These are phyloP conservation scores for Arctia plantaginis DNA, from an alignment of 2,888 invertebrate genomes.

Conservation along the genomic window DNA sequence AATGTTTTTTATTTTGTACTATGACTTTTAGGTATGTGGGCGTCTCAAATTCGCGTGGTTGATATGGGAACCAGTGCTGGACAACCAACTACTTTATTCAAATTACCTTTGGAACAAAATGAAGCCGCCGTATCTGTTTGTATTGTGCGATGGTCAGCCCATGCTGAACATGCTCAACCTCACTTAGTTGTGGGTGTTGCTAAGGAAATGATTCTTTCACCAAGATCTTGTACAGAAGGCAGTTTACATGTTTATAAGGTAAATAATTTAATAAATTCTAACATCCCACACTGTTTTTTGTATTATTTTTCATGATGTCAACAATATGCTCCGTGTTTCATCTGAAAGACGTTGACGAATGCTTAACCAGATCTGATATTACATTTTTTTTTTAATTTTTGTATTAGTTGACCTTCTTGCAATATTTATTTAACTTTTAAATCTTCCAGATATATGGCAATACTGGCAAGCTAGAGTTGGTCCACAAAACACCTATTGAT, in stretches of 20 bases:
- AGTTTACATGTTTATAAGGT: constrained; percentile 95
- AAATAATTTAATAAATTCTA: constrained; percentile 4
- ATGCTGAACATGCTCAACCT: constrained; percentile 74
- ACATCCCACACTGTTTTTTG: neutral
- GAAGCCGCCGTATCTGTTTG: constrained; percentile 97
- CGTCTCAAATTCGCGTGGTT: constrained; percentile 94
- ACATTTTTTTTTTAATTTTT: neutral
- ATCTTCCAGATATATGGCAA: constrained; percentile 87
- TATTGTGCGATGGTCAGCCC: constrained; percentile 91
- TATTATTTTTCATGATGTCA: constrained; percentile 23
- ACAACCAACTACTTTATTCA: constrained; percentile 91
- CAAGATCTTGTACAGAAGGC: constrained; percentile 93
- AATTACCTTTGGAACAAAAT: constrained; percentile 96
- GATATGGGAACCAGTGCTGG: constrained; percentile 89
- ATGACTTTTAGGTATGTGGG: constrained; percentile 94
- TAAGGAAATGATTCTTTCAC: constrained; percentile 95
- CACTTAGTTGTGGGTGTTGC: constrained; percentile 96
- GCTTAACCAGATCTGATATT: constrained; percentile 27
- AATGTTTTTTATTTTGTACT: constrained; percentile 1
- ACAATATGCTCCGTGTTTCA: constrained; percentile 26
- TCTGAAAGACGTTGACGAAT: constrained; percentile 26
- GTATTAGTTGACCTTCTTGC: neutral
- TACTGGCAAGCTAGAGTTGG: constrained; percentile 94
- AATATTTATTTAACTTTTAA: constrained; percentile 4
- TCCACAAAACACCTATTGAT: constrained; percentile 97